Percentiles rank a stretch among this genome's conserved stretches.
phyloP scores from a whole-genome alignment of 2,888 invertebrate species.

The Tineola bisselliella region DNA sequence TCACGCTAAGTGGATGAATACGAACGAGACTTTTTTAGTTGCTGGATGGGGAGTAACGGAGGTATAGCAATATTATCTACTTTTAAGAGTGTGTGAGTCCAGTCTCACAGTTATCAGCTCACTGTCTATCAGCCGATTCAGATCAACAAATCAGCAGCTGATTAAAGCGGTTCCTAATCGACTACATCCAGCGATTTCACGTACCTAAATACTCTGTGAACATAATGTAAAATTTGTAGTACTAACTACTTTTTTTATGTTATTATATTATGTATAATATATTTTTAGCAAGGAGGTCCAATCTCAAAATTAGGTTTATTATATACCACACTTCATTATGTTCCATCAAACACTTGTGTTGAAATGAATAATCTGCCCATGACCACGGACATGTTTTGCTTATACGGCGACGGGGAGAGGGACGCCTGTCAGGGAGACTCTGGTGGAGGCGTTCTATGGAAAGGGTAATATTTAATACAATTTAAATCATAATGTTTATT shows the following conservation, averaged over 20 bases:
- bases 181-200: too few species aligned
- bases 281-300: background rate
- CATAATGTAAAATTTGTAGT: too few species aligned
- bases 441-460: constrained; percentile 30
- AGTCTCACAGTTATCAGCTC: too few species aligned
- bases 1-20: constrained; percentile 25
- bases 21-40: constrained; percentile 26
- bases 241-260: too few species aligned
- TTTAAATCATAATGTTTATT: too few species aligned
- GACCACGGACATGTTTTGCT: constrained; percentile 29
- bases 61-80: constrained; percentile 19
- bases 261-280: too few species aligned
- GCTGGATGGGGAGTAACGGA: constrained; percentile 30
- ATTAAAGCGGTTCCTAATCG: too few species aligned
- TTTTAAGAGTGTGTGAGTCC: too few species aligned
- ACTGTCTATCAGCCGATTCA: too few species aligned
- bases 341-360: constrained; percentile 21
- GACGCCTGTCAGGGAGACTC: constrained; percentile 34
- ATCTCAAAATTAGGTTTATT: background rate
- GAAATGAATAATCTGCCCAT: constrained; percentile 18
- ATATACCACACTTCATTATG: background rate
- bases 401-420: constrained; percentile 25
- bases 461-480: constrained; percentile 25
- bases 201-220: too few species aligned
- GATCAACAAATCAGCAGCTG: too few species aligned